These are phyloP conservation scores for Adelosebastes latens DNA, from an alignment of 2,797 vertebrate species.

Conservation along the genomic window DNA sequence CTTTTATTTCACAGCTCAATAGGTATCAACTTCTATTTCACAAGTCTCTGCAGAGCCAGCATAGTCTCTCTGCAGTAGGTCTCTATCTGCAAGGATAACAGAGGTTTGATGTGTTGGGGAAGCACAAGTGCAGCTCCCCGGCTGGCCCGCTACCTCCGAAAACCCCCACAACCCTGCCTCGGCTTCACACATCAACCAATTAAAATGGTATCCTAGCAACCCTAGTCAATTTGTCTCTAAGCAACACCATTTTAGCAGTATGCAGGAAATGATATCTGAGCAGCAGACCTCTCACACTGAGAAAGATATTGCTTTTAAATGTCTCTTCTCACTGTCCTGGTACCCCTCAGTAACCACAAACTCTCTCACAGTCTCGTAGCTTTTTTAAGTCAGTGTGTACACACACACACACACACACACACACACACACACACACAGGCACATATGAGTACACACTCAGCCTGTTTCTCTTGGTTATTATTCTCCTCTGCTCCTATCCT, in stretches of 20 bases:
- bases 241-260: constrained; percentile 76
- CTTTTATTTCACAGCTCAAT: constrained; percentile 22
- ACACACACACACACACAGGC: neutral
- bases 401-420: neutral
- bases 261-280: constrained; percentile 58
- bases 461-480: neutral
- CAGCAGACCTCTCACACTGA: constrained; percentile 3
- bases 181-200: constrained; percentile 78
- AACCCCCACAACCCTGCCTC: constrained; percentile 44
- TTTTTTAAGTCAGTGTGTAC: neutral
- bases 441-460: neutral
- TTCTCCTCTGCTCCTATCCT: neutral
- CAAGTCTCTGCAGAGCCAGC: neutral
- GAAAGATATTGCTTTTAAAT: constrained; percentile 22
- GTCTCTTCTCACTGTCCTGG: neutral
- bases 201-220: constrained; percentile 84
- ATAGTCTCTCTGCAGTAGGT: constrained; percentile 14
- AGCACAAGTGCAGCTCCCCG: constrained; percentile 6
- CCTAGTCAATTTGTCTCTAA: constrained; percentile 81
- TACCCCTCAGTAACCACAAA: neutral
- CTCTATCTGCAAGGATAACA: constrained; percentile 8
- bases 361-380: neutral
- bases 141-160: constrained; percentile 30
- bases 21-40: constrained; percentile 3
- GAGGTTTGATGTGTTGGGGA: constrained; percentile 36